phyloP scores from a whole-genome alignment of 2,888 invertebrate species.

The Hyalella azteca region DNA sequence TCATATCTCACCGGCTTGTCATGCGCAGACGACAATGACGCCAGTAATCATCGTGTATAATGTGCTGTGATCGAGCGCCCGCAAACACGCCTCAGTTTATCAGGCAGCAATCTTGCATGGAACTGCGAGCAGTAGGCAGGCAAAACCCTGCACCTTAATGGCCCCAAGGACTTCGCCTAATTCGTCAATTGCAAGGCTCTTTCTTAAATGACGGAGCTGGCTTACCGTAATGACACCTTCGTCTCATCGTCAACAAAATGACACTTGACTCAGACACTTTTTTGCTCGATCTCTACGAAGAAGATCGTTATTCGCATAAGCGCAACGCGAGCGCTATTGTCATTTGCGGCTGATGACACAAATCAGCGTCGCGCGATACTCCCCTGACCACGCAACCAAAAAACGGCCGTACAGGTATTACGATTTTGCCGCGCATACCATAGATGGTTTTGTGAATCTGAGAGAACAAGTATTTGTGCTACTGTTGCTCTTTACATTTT shows the following conservation, averaged over 20 bases:
- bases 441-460: too few species aligned
- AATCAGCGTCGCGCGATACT: too few species aligned
- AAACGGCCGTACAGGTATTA: too few species aligned
- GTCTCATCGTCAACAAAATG: conserved; percentile 35
- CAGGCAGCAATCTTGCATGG: not conserved
- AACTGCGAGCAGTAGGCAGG: not conserved
- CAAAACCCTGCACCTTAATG: not conserved
- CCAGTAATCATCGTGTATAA: not conserved
- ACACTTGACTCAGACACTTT: conserved; percentile 27
- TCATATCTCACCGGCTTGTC: conserved; percentile 23
- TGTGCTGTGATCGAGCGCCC: conserved; percentile 20
- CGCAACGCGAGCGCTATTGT: conserved; percentile 4
- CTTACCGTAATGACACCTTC: not conserved
- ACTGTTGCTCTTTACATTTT: too few species aligned
- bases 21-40: too few species aligned
- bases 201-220: not conserved
- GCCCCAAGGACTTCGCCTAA: not conserved
- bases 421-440: too few species aligned
- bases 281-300: not conserved
- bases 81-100: conserved; percentile 16
- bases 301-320: not conserved
- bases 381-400: too few species aligned
- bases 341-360: conserved; percentile 5
- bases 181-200: conserved; percentile 11
- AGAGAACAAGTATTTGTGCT: too few species aligned